Evolutionary conservation across 2,113 vertebrate species (phyloP).

Genomic region (Scolopax mira): DNA sequence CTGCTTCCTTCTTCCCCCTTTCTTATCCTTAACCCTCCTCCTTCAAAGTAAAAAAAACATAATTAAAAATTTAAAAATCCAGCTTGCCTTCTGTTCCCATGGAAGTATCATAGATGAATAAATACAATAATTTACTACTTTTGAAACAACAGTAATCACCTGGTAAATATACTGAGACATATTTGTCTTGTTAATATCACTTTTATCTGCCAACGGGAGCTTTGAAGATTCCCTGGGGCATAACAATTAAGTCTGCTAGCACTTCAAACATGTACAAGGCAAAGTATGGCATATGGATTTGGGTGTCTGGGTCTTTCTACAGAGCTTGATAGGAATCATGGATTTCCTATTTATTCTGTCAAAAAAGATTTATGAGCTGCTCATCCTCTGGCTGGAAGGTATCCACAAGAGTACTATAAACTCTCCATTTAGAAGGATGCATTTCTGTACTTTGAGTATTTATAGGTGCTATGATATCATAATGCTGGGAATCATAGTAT

Average conservation of each 20-base stretch:
- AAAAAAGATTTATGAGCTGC: constrained; percentile 56
- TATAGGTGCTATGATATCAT: constrained; percentile 75
- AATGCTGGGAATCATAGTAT: constrained; percentile 71
- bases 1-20: background rate
- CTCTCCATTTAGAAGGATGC: constrained; percentile 62
- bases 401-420: constrained; percentile 67
- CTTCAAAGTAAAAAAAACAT: background rate
- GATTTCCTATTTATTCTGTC: constrained; percentile 65
- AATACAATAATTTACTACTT: constrained; percentile 44
- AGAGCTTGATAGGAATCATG: constrained; percentile 37
- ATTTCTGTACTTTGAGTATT: constrained; percentile 64
- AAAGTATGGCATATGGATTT: constrained; percentile 16
- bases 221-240: constrained; percentile 12
- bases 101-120: background rate
- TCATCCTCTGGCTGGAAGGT: constrained; percentile 55
- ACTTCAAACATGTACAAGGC: background rate
- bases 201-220: constrained; percentile 38
- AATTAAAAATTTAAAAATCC: background rate
- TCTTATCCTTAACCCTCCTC: background rate
- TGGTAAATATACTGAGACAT: constrained; percentile 27
- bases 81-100: constrained; percentile 10
- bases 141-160: constrained; percentile 55
- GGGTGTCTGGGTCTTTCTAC: constrained; percentile 10
- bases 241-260: constrained; percentile 33
- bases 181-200: constrained; percentile 61